Conservation (phyloP, 2,113 vertebrate species). For the Carassius auratus region DNA sequence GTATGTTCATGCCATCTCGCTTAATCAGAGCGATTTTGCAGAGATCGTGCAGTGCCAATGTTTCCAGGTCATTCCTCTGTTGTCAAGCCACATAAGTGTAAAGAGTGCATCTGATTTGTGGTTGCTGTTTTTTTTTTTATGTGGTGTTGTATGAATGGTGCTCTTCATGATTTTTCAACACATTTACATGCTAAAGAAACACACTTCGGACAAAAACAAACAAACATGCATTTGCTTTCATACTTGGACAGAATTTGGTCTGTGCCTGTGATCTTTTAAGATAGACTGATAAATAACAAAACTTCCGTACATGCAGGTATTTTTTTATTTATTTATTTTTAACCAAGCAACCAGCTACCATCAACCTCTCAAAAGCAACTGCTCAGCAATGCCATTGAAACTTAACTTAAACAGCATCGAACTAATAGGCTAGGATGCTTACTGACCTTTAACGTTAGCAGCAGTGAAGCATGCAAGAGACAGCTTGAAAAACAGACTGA, state of each 20-base stretch:
- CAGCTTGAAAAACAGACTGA: background rate
- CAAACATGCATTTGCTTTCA: background rate
- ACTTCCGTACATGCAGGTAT: too few species aligned
- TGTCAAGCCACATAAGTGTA: background rate
- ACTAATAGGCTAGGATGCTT: constrained; percentile 1
- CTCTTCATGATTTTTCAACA: background rate
- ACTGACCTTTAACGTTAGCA: constrained; percentile 19
- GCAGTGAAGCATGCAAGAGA: background rate
- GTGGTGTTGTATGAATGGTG: background rate
- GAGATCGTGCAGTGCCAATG: background rate
- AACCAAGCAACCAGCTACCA: background rate
- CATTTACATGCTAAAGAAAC: background rate
- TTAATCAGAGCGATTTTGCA: background rate
- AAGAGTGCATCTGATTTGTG: background rate
- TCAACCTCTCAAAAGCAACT: background rate
- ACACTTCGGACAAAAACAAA: background rate
- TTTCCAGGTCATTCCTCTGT: constrained; percentile 7
- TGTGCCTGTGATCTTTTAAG: background rate
- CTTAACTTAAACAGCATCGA: background rate
- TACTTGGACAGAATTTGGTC: background rate
- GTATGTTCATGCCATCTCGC: background rate
- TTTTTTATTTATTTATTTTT: too few species aligned
- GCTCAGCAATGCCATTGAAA: background rate
- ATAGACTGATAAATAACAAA: background rate
- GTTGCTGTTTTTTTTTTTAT: background rate